Evolutionary conservation across 2,113 vertebrate species (phyloP).

Genomic region (rat (Rattus norvegicus)): DNA sequence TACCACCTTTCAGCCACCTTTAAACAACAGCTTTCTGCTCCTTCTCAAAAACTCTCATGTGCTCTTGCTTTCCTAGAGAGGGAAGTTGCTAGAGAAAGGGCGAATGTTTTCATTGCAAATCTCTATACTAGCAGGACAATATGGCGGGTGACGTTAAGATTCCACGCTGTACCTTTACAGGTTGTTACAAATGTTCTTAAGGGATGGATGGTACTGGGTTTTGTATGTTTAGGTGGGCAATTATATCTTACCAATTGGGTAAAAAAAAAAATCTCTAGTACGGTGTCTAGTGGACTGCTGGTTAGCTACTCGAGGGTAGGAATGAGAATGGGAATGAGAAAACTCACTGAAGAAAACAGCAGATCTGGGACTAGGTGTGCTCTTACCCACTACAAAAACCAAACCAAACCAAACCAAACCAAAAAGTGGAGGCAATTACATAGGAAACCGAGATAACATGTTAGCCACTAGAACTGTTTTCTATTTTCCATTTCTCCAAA

Average conservation of each 20-base stretch:
- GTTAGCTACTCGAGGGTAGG: not conserved
- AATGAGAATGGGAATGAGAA: not conserved
- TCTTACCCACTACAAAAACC: not conserved
- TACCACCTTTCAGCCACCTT: not conserved
- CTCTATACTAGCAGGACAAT: not conserved
- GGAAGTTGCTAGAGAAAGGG: slow-evolving; percentile 31
- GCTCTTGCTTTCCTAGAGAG: slow-evolving; percentile 18
- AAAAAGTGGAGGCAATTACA: not conserved
- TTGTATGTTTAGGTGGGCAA: no score
- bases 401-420: no score
- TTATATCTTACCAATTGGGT: no score
- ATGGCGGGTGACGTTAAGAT: no score
- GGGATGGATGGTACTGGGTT: no score
- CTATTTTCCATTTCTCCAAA: slow-evolving; percentile 30
- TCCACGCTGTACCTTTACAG: no score
- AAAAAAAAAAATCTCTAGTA: not conserved
- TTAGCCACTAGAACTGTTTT: not conserved
- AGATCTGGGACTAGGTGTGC: not conserved
- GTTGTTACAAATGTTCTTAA: no score
- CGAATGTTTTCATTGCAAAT: slow-evolving; percentile 19
- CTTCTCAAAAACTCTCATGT: not conserved
- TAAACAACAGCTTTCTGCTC: not conserved
- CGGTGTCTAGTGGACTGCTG: slow-evolving; percentile 13
- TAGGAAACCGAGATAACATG: not conserved
- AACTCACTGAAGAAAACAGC: not conserved